These are phyloP conservation scores for Bradypodion ventrale DNA, from an alignment of 2,797 vertebrate species.

Conservation along the genomic window DNA sequence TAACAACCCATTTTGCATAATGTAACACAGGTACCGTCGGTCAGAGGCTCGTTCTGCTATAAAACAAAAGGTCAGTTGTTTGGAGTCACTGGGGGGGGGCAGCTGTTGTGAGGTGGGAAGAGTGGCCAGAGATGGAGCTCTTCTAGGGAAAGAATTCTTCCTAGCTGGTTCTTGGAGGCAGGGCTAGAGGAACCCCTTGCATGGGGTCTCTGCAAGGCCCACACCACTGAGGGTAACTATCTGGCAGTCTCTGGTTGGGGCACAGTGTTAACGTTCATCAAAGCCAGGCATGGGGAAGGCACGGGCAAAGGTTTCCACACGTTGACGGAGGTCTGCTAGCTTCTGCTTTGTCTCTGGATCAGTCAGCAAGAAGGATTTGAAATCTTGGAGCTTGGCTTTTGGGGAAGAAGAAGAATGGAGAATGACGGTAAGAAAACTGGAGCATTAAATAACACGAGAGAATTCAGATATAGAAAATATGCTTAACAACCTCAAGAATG, in stretches of 20 bases:
- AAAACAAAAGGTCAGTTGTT: slow-evolving; percentile 14
- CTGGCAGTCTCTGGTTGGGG: slow-evolving; percentile 7
- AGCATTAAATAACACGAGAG: background rate
- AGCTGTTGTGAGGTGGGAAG: background rate
- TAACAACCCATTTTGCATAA: slow-evolving; percentile 8
- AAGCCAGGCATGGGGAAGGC: slow-evolving; percentile 97
- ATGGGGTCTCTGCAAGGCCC: background rate
- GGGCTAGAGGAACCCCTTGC: background rate
- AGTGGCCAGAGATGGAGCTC: background rate
- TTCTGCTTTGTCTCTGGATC: slow-evolving; percentile 82
- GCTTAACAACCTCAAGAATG: background rate
- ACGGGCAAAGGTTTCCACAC: slow-evolving; percentile 89
- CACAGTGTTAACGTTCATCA: slow-evolving; percentile 78
- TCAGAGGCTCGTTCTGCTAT: slow-evolving; percentile 6
- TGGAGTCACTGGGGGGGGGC: slow-evolving; percentile 21
- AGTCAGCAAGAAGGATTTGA: slow-evolving; percentile 88
- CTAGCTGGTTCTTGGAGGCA: background rate
- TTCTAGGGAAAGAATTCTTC: background rate
- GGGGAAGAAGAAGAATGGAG: background rate
- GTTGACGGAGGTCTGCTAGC: slow-evolving; percentile 81
- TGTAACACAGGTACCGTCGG: background rate
- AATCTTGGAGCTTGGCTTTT: slow-evolving; percentile 89
- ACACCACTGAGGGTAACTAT: accelerated
- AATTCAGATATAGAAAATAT: background rate
- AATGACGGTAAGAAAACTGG: background rate